Percentiles rank a stretch among this genome's conserved stretches.
Conservation (phyloP, 2,888 invertebrate genomes). For the Ophion ventricosus region DNA sequence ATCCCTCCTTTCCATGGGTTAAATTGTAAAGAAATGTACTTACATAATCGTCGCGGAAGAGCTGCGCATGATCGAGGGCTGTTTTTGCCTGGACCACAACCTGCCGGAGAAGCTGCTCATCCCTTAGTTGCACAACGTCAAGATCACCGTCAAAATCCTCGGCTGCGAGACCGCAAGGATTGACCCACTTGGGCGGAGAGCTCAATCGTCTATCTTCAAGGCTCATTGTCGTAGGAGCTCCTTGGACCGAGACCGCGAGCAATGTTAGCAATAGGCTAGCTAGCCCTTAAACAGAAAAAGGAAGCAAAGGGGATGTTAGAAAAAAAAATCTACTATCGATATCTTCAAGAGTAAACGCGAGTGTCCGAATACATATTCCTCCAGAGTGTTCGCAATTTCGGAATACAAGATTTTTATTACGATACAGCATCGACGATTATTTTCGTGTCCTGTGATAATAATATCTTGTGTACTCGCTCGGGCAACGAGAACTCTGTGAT, state of each 20-base stretch:
- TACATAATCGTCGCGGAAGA: constrained; percentile 84
- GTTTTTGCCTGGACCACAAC: constrained; percentile 83
- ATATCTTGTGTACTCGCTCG: constrained; percentile 69
- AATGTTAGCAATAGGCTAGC: constrained; percentile 78
- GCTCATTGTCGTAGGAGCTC: constrained; percentile 78
- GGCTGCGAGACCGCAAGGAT: constrained; percentile 83
- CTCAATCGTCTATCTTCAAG: constrained; percentile 75
- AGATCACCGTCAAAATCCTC: constrained; percentile 77
- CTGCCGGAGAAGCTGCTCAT: constrained; percentile 81
- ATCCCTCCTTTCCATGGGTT: not conserved
- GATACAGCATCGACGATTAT: constrained; percentile 24
- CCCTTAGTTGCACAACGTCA: constrained; percentile 78
- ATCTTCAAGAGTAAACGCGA: not conserved
- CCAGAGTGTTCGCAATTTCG: constrained; percentile 1
- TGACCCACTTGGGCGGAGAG: constrained; percentile 84
- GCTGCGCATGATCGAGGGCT: constrained; percentile 82
- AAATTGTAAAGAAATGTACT: constrained; percentile 76
- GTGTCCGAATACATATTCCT: not conserved
- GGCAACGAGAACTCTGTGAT: constrained; percentile 76
- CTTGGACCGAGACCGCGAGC: constrained; percentile 76
- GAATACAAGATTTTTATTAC: constrained; percentile 20
- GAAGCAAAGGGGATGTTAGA: constrained; percentile 23
- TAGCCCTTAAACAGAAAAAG: constrained; percentile 77
- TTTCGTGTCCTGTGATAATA: constrained; percentile 29
- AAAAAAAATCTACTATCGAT: constrained; percentile 14